These are phyloP conservation scores for Eublepharis macularius DNA, from an alignment of 2,113 vertebrate species.

Conservation along the genomic window DNA sequence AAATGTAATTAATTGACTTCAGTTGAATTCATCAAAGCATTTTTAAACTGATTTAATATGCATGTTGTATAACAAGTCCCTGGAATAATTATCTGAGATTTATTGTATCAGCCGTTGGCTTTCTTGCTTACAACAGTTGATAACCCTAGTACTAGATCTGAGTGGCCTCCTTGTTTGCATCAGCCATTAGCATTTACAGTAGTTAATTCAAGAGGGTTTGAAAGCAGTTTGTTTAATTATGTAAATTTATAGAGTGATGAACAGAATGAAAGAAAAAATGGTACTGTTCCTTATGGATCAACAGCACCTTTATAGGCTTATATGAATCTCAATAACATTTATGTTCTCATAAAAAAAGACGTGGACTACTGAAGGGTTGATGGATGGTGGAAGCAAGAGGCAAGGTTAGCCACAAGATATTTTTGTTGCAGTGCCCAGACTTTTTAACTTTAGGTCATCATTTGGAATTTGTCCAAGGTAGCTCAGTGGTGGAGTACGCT, in stretches of 20 bases:
- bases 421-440: background rate
- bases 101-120: conserved; percentile 46
- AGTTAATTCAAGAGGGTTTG: conserved; percentile 59
- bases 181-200: conserved; percentile 65
- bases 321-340: conserved; percentile 19
- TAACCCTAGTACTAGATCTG: conserved; percentile 17
- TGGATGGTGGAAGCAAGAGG: background rate
- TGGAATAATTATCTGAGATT: conserved; percentile 58
- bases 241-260: background rate
- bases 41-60: conserved; percentile 64
- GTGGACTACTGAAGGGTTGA: background rate
- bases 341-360: conserved; percentile 6
- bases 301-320: background rate
- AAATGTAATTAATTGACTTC: conserved; percentile 72
- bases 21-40: conserved; percentile 63
- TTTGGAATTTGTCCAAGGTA: rapidly evolving
- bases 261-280: conserved; percentile 2
- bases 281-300: conserved; percentile 51
- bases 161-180: conserved; percentile 61
- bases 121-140: conserved; percentile 27
- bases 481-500: no score
- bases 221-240: conserved; percentile 52
- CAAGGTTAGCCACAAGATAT: background rate
- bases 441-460: background rate
- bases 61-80: conserved; percentile 52